Conservation (phyloP, 2,888 invertebrate species). For the Drosophila kanekoi region DNA sequence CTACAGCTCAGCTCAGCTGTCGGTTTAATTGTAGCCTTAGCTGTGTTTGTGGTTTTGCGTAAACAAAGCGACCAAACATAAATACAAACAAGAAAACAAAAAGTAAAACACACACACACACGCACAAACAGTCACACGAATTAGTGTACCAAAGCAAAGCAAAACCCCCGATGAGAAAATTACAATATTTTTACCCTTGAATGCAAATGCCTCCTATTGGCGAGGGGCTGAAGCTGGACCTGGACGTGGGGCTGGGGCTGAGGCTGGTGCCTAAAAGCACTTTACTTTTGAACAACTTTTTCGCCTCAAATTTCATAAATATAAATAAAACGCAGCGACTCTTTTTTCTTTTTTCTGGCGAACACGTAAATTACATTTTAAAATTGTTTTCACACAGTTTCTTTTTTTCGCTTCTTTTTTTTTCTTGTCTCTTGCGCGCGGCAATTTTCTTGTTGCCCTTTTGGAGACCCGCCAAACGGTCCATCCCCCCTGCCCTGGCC, state of each 20-base stretch:
- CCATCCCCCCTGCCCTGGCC: conserved; percentile 1
- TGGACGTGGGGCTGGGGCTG: background rate
- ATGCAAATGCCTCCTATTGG: conserved; percentile 48
- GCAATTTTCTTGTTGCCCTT: conserved; percentile 62
- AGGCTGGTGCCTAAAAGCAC: conserved; percentile 39
- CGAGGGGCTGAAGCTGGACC: conserved; percentile 1
- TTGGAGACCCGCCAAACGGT: conserved; percentile 56
- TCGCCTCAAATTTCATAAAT: conserved; percentile 43
- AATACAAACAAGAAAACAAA: conserved; percentile 30
- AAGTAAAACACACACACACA: conserved; percentile 15
- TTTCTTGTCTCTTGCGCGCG: conserved; percentile 26
- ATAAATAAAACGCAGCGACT: conserved; percentile 52
- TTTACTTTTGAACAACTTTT: conserved; percentile 58
- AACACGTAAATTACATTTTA: conserved; percentile 68
- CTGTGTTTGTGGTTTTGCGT: conserved; percentile 50
- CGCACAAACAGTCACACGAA: conserved; percentile 26
- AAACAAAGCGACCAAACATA: conserved; percentile 54
- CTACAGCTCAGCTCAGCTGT: conserved; percentile 53
- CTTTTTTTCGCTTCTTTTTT: conserved; percentile 27
- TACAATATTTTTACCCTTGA: conserved; percentile 75
- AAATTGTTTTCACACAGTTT: conserved; percentile 65
- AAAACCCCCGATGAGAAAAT: conserved; percentile 56
- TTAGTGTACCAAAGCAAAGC: conserved; percentile 42
- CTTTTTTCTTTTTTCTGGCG: conserved; percentile 38
- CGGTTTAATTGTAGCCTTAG: conserved; percentile 22